A percentile compares a stretch with the other conserved stretches of the same genome.
Conservation (phyloP, 2,888 invertebrate genomes). For the Cybosia mesomella region DNA sequence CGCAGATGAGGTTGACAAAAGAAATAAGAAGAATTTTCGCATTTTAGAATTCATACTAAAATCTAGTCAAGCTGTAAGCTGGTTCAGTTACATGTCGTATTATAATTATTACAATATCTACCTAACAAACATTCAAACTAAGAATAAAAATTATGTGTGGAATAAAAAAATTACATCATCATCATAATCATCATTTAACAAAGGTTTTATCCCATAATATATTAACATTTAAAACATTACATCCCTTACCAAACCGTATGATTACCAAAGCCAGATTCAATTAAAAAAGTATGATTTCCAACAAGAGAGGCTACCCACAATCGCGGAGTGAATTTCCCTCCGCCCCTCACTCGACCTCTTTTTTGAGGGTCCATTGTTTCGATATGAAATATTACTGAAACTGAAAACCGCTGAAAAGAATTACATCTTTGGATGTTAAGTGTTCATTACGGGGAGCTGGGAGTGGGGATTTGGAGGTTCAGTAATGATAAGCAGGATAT, state of each 20-base stretch:
- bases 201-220: not conserved
- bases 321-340: constrained; percentile 66
- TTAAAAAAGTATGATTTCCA: constrained; percentile 74
- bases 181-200: too few species aligned
- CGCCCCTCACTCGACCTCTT: constrained; percentile 74
- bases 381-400: constrained; percentile 79
- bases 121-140: not conserved
- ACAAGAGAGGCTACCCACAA: constrained; percentile 47
- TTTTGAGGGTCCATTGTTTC: constrained; percentile 78
- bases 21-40: too few species aligned
- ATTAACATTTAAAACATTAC: constrained; percentile 3
- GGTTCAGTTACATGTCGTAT: too few species aligned
- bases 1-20: too few species aligned
- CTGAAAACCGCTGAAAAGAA: constrained; percentile 54
- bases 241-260: constrained; percentile 1
- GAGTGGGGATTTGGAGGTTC: not conserved
- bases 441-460: constrained; percentile 41
- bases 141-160: too few species aligned
- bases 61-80: too few species aligned
- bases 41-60: too few species aligned
- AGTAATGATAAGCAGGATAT: not conserved
- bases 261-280: constrained; percentile 55
- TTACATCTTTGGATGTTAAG: constrained; percentile 44
- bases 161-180: too few species aligned
- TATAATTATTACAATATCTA: not conserved